Evolutionary conservation across 2,888 invertebrate genomes (phyloP), one percentile per base, ranked within the genome.

Genomic region (Acanthosepion esculentum): DNA sequence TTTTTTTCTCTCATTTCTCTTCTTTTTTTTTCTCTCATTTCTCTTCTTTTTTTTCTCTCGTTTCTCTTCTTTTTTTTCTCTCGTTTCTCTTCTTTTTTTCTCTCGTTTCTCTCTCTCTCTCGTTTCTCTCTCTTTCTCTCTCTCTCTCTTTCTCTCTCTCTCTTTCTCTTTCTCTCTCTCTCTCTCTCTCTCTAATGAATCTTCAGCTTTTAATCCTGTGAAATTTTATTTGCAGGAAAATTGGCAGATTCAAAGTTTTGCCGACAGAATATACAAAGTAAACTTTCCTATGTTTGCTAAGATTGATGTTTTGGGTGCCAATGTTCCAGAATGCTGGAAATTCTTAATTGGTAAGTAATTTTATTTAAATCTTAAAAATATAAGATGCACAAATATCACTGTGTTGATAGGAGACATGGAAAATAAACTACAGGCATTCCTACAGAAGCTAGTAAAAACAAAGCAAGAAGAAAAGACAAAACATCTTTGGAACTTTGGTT

Each of bases 211-310:
- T 15, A n/a, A 26, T 64, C 26, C 64, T 29, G 26, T 59, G 20
- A n/a, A 78, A n/a, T 78, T 15, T 78, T 78, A 12, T 33, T 78
- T n/a, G 12, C 96, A 97, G 97, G 96, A 96, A 33, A 96, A 97
- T 95, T 95, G 96, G 78, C 97, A 97, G 50, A 98, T 98, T 91
- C 95, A 97, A 95, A 95, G 97, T 59, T 97, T 97, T 96, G 97
- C 97, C 6, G 95, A 95, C 78, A 96, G 96, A 50, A 96, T 96
- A 50, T 98, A 97, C 95, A 96, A 96, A 91, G 97, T 97, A 0
- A 98, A 98, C 95, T 98, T 98, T 95, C 97, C 97, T 6, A 96
- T 98, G 64, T 98, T 98, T 96, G 96, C 97, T 50, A 98, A 98
- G 95, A 96, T 97, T 26, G 97, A 97, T 96, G 97, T 98, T 5